Base-by-base conservation (phyloP, 2,888 invertebrate genomes). In the Eulithis testata region DNA sequence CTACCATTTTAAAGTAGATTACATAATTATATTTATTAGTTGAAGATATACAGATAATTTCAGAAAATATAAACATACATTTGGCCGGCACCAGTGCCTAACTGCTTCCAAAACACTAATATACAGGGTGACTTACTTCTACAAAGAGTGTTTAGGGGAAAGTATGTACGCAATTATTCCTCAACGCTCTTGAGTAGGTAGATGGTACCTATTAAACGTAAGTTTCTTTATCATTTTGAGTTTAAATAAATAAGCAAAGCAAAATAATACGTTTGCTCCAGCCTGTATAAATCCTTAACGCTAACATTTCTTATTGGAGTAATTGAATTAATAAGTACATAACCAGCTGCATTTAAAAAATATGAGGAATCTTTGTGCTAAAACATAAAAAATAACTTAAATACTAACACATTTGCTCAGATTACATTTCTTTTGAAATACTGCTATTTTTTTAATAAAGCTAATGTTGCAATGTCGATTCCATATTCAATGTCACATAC, bases 261-360 rank as follows among this genome's bases (percentile, higher is more conserved):
- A 11, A 31, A 27, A 31, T 11, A 12, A 5, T 45, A 53, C 31
- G 4, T 27, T 47, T 40, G 40, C 27, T 12, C 27, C 61, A 61
- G 8, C 47, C 54, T 61, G 50, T 61, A 44, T 14, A 27, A 12
- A 11, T 11, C 4, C 45, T 54, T 45, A 47, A 4, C 21, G 40
- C 8, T 49, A 60, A 40, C 11, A 56, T 56, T 63, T 31, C 3
- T 43, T 11, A 43, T 31, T n/a, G 8, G 44, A 45, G 47, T 61
- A 54, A 54, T 54, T 49, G n/a, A 11, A 45, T 45, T 60, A 60
- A 45, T 76, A 76, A 76, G 74, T 76, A 76, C 76, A 54, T 65
- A 59, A 57, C 45, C 63, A 76, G 76, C 60, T 73, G 76, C 76
- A 65, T 60, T 63, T 54, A 52, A 40, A 47, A 52, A 56, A 60